phyloP scores from a whole-genome alignment of 2,888 invertebrate species.

The Bombylius discolor region DNA sequence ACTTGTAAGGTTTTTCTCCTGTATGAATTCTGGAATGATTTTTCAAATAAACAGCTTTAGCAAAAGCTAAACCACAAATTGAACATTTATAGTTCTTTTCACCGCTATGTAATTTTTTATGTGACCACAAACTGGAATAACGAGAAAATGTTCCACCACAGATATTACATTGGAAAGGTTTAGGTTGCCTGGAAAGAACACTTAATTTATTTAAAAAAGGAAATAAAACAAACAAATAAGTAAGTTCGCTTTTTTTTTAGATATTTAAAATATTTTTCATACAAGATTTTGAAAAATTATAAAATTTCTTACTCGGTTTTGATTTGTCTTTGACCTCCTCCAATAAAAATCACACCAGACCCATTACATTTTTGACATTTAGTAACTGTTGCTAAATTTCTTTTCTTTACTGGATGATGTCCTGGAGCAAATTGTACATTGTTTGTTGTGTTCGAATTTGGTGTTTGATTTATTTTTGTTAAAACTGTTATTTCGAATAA shows the following conservation, averaged over 20 bases:
- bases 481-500: too few species aligned
- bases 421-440: slow-evolving; percentile 30
- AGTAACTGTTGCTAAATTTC: slow-evolving; percentile 69
- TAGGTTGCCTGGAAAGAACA: slow-evolving; percentile 43
- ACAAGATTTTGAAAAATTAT: too few species aligned
- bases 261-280: background rate
- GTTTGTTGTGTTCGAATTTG: slow-evolving; percentile 21
- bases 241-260: background rate
- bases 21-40: slow-evolving; percentile 81
- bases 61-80: slow-evolving; percentile 76
- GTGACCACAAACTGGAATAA: slow-evolving; percentile 80
- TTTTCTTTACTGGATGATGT: slow-evolving; percentile 69
- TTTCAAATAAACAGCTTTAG: slow-evolving; percentile 80
- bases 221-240: too few species aligned
- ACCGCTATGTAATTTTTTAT: slow-evolving; percentile 73
- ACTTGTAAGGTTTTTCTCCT: slow-evolving; percentile 73
- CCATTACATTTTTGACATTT: slow-evolving; percentile 85
- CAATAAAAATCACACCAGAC: slow-evolving; percentile 57
- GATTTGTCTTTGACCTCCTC: slow-evolving; percentile 20
- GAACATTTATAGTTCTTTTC: slow-evolving; percentile 77
- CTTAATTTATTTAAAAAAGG: background rate
- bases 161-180: slow-evolving; percentile 79
- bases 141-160: slow-evolving; percentile 72
- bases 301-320: slow-evolving; percentile 29
- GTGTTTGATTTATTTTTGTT: slow-evolving; percentile 9